Evolutionary conservation across 1,140 invertebrate genomes (phyloP).

Genomic region (Lineus longissimus): DNA sequence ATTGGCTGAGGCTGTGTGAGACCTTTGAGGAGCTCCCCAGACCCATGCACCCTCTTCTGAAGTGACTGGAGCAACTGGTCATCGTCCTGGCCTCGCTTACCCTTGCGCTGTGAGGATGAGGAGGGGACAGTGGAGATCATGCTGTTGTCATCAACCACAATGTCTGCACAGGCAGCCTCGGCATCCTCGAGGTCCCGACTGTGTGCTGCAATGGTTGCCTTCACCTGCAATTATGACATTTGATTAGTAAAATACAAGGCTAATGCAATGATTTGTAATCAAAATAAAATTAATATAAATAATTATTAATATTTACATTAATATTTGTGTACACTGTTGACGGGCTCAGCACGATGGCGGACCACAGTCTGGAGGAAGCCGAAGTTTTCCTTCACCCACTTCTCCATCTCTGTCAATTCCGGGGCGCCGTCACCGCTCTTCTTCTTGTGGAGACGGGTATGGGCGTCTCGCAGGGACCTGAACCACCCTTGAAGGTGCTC

Average conservation of each 20-base stretch:
- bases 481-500: slow-evolving; percentile 14
- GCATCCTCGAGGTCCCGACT: slow-evolving; percentile 4
- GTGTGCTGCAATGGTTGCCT: slow-evolving; percentile 8
- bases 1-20: no score
- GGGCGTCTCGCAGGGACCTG: slow-evolving; percentile 8
- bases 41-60: no score
- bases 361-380: slow-evolving; percentile 9
- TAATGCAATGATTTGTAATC: slow-evolving; percentile 7
- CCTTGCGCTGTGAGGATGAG: slow-evolving; percentile 9
- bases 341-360: slow-evolving; percentile 10
- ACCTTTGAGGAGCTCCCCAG: no score
- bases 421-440: slow-evolving; percentile 11
- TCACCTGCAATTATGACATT: slow-evolving; percentile 12
- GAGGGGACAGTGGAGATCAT: neutral
- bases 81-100: neutral
- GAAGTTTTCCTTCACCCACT: slow-evolving; percentile 12
- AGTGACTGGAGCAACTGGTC: no score
- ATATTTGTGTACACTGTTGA: slow-evolving; percentile 12
- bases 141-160: slow-evolving; percentile 8
- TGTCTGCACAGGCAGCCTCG: slow-evolving; percentile 10
- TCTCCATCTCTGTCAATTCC: slow-evolving; percentile 11
- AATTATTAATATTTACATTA: slow-evolving; percentile 6
- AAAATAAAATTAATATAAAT: slow-evolving; percentile 8
- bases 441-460: slow-evolving; percentile 8
- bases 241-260: slow-evolving; percentile 9